Evolutionary conservation across 2,113 vertebrate genomes (phyloP), one percentile per base, ranked within the genome.

Genomic region (Struthidea cinerea): DNA sequence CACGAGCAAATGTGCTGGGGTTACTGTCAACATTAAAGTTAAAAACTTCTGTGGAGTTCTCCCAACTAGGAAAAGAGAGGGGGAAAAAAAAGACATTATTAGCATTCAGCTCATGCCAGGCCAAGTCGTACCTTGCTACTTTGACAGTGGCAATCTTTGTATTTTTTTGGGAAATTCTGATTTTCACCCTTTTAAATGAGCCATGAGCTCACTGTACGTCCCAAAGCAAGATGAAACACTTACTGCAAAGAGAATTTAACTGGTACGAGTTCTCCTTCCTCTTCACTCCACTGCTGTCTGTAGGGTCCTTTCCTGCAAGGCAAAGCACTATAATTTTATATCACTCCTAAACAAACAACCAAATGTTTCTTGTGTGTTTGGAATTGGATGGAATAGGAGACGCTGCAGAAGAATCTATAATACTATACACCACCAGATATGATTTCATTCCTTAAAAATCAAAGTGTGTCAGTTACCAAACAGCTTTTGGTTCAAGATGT

Each of bases 201-300:
- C 42, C 19, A 3, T 1, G 37, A 79, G 69, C 23, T 65, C 57
- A 11, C 23, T 46, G 3, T 2, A n/a, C 27, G 30, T 13, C 61
- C 59, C 60, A 33, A 74, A 56, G 56, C 15, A 67, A 56, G 35
- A 14, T 21, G 26, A 87, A 86, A 61, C 13, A 22, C 26, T 94
- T 85, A 97, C 97, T 71, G 74, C 42, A 97, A 57, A 47, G 80
- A 91, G 70, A 97, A 96, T 92, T 96, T 96, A 49, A 93, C 91
- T 13, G 94, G 88, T 3, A 96, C 73, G 16, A 97, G 96, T 39
- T 96, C 77, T 1, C 95, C 95, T 10, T 94, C 90, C 32, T 97
- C 96, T 30, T 96, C 86, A 5, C 68, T 96, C 96, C 97, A 97
- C 59, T 93, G 90, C 60, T 95, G 82, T 9, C 95, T 80, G 78